Evolutionary conservation across 2,888 invertebrate genomes (phyloP), one percentile per base, ranked within the genome.

Genomic region (Andrena camellia): DNA sequence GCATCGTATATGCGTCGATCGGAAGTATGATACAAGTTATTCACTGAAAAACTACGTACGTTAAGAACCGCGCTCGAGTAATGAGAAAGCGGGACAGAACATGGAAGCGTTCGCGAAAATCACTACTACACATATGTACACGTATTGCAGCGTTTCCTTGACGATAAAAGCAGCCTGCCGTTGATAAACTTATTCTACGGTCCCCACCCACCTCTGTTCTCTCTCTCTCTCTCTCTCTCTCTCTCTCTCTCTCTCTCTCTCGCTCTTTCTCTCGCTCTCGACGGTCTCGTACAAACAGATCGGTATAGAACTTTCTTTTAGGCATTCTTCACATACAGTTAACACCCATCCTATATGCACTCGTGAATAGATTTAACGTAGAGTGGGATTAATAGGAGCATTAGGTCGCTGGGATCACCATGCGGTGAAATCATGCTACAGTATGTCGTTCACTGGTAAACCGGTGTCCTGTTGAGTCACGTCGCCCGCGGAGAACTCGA

Each of bases 271-370:
- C 31, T 10, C 54, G 17, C 54, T n/a, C 76, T 60, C 59, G 42
- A 42, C 42, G 13, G 3, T 42, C 78, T 72, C 29, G 42, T 79
- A 74, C 76, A 73, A 79, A 86, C 83, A 83, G 85, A 84, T 80
- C 83, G 67, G 69, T 83, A 80, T 83, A 80, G 62, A 83, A 73
- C 83, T 84, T 57, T 57, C 23, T 57, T 20, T 86, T 80, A 78
- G 81, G 78, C 82, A 77, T 82, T 78, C 82, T 62, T 78, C 76
- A 81, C 86, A 79, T 83, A 86, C 76, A 88, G 84, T 81, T 82
- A 88, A 86, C 83, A 88, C 81, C 81, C 81, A 86, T 86, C 86
- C 85, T 83, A 86, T 85, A 81, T 81, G 88, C 88, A 89, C 87
- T 86, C 83, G 76, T 87, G 82, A 81, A 78, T 85, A 87, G 79